Percentiles rank a stretch among this genome's conserved stretches.
These are phyloP conservation scores for Garra rufa DNA, from an alignment of 2,113 vertebrate genomes.

Conservation along the genomic window DNA sequence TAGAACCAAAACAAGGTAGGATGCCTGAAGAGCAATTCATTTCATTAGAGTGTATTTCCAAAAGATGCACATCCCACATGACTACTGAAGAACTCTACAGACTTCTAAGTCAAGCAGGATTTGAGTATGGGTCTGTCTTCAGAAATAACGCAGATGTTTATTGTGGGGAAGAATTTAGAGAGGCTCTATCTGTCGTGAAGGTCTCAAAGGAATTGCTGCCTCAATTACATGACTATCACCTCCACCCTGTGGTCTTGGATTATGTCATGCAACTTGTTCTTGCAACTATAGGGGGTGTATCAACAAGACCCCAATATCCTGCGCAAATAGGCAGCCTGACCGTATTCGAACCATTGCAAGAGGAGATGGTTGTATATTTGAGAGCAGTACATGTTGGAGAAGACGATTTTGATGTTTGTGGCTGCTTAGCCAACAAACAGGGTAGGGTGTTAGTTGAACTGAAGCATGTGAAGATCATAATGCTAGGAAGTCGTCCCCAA, in stretches of 20 bases:
- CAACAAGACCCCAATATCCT: constrained; percentile 75
- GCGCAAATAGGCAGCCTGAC: constrained; percentile 79
- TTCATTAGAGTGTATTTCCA: constrained; percentile 72
- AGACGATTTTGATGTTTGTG: constrained; percentile 80
- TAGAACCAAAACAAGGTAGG: constrained; percentile 63
- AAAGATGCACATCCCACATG: constrained; percentile 76
- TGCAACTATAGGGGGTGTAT: constrained; percentile 64
- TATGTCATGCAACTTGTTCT: constrained; percentile 80
- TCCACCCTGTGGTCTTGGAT: constrained; percentile 85
- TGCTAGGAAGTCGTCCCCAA: constrained; percentile 64
- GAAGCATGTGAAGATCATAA: constrained; percentile 74
- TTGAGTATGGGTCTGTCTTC: constrained; percentile 81
- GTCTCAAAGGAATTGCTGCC: constrained; percentile 69
- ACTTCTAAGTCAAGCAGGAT: constrained; percentile 75
- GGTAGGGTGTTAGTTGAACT: constrained; percentile 81
- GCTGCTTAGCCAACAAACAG: constrained; percentile 79
- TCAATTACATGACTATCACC: constrained; percentile 78
- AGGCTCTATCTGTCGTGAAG: constrained; percentile 75
- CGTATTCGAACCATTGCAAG: constrained; percentile 76
- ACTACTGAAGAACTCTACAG: constrained; percentile 75
- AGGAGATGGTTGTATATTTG: constrained; percentile 84
- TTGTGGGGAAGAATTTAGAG: constrained; percentile 79
- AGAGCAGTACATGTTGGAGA: constrained; percentile 69
- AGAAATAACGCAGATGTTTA: constrained; percentile 77
- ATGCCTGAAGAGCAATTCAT: constrained; percentile 75